Evolutionary conservation across 1,140 invertebrate species (phyloP).

Genomic region (Stegodyphus dumicola): DNA sequence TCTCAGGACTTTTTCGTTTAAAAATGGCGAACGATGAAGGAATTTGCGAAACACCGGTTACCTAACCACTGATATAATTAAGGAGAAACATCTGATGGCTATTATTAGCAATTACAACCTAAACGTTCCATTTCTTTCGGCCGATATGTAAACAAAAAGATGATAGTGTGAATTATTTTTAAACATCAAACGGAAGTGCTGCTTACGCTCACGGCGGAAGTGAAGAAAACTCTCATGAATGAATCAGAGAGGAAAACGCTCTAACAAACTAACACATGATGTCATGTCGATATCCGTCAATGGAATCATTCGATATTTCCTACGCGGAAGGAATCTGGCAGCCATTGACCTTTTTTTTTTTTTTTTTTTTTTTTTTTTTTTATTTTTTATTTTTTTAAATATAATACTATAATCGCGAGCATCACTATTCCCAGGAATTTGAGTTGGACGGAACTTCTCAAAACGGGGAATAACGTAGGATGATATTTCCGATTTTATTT

Average conservation of each 20-base stretch:
- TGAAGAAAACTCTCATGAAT: neutral
- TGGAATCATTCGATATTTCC: neutral
- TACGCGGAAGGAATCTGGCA: neutral
- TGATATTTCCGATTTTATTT: too few species aligned
- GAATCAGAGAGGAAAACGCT: neutral
- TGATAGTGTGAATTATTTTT: neutral
- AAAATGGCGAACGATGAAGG: too few species aligned
- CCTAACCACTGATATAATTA: neutral
- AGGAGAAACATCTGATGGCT: neutral
- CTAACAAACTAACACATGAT: neutral
- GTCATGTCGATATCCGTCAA: neutral
- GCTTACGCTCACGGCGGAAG: neutral
- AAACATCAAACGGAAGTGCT: neutral
- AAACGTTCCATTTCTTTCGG: neutral
- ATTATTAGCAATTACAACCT: neutral
- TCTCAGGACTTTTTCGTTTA: too few species aligned
- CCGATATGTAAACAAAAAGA: neutral
- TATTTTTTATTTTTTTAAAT: neutral
- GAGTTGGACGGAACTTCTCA: too few species aligned
- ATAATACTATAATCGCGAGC: too few species aligned
- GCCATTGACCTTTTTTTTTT: neutral
- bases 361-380: neutral
- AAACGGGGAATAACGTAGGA: too few species aligned
- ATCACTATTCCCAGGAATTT: too few species aligned
- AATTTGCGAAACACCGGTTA: too few species aligned